phyloP scores from a whole-genome alignment of 1,140 invertebrate genomes.

The Drosophila ficusphila region DNA sequence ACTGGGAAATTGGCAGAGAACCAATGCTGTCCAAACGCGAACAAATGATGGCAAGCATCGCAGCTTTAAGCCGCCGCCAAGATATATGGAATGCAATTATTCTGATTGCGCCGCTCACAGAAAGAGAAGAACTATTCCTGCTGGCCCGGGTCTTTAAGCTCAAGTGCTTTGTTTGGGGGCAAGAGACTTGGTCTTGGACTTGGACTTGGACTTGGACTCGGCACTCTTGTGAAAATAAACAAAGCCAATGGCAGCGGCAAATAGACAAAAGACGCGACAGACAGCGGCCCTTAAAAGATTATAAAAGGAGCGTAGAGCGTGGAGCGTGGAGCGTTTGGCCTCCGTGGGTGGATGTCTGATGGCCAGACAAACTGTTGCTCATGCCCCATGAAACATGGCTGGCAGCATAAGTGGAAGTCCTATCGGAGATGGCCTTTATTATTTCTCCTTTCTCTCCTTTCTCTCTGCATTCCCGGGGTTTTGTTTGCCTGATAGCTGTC shows the following conservation, averaged over 20 bases:
- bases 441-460: conserved; percentile 20
- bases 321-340: too few relatives aligned
- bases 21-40: not conserved
- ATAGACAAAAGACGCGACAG: conserved; percentile 68
- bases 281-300: conserved; percentile 70
- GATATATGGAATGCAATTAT: conserved; percentile 40
- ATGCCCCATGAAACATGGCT: conserved; percentile 39
- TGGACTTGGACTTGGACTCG: not conserved
- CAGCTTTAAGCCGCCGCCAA: conserved; percentile 2
- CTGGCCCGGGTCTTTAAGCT: conserved; percentile 41
- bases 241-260: conserved; percentile 52
- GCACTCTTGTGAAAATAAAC: conserved; percentile 46
- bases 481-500: conserved; percentile 18
- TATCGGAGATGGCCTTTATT: conserved; percentile 38
- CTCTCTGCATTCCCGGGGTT: not conserved
- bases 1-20: not conserved
- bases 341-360: conserved; percentile 30
- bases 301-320: conserved; percentile 51
- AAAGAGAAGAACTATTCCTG: conserved; percentile 26
- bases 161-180: conserved; percentile 57
- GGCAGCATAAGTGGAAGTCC: conserved; percentile 38
- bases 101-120: not conserved
- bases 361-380: conserved; percentile 47
- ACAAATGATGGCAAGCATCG: not conserved
- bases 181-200: conserved; percentile 22